A percentile compares a stretch with the other conserved stretches of the same genome.
Conservation (phyloP, 1,140 invertebrate species). For the Ooceraea biroi region DNA sequence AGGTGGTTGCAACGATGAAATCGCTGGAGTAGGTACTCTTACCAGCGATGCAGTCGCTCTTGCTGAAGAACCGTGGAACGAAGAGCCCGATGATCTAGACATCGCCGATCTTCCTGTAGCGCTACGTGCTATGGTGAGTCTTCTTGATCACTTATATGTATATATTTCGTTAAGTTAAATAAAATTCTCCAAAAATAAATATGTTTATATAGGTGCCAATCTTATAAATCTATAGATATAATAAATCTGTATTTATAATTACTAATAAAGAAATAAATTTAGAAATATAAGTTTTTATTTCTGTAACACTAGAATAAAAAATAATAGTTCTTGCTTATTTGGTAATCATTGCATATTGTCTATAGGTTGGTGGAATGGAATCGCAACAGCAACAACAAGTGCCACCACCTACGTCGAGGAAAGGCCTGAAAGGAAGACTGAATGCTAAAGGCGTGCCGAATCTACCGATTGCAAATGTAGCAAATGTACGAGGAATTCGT, state of each 20-base stretch:
- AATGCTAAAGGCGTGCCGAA: slow-evolving; percentile 84
- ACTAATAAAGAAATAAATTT: no score
- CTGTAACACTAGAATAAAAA: no score
- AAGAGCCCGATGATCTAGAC: slow-evolving; percentile 88
- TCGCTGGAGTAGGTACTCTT: slow-evolving; percentile 82
- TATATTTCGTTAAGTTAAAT: background rate
- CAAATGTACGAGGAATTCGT: slow-evolving; percentile 78
- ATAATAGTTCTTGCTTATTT: background rate
- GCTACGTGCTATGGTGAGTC: slow-evolving; percentile 89
- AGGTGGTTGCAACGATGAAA: slow-evolving; percentile 85
- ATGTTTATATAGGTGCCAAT: no score
- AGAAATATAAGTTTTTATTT: no score
- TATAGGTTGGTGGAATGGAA: slow-evolving; percentile 83
- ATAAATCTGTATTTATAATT: no score
- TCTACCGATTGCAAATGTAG: slow-evolving; percentile 79
- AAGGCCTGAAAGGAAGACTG: slow-evolving; percentile 87
- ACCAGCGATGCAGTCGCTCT: slow-evolving; percentile 84
- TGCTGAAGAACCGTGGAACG: slow-evolving; percentile 85
- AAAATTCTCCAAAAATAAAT: background rate
- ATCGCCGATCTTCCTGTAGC: slow-evolving; percentile 89
- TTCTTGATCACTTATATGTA: background rate
- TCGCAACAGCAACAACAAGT: slow-evolving; percentile 80
- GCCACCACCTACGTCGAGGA: slow-evolving; percentile 83
- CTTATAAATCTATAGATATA: no score
- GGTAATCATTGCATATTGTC: background rate